Base-by-base conservation (phyloP, 2,888 invertebrate genomes). In the Protophormia terraenovae region DNA sequence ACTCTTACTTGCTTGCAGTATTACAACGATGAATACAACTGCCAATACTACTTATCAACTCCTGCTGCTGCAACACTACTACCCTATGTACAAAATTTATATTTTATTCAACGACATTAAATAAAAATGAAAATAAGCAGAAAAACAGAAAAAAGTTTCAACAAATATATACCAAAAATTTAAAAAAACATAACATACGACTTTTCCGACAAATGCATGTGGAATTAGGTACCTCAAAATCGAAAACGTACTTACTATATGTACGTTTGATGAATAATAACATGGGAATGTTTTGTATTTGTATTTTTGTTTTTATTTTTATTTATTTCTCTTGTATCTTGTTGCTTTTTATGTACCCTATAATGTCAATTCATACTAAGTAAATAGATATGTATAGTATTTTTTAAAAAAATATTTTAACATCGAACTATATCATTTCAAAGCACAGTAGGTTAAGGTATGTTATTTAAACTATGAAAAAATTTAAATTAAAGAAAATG, bases 191-290 rank as follows among this genome's bases (percentile, higher is more conserved):
- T 50, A 58, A 66, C 19, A 50, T 45, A 73, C 32, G 41, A 78
- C 66, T 78, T 62, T 67, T 73, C 47, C 62, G 53, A 62, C 45
- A 75, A 35, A 58, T 72, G 41, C 72, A 69, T 55, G 66, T 84
- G 53, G 47, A 69, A 81, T n/a, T n/a, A n/a, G n/a, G 67, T 81
- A 27, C 58, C 64, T 71, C 47, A 64, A 71, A n/a, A 76, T 60
- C 29, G n/a, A 66, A 71, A 71, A 66, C n/a, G 27, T 69, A 53
- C 19, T 69, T 69, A 66, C 27, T 53, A 12, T 6, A 22, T 7
- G 32, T 67, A 71, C 75, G 60, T 80, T 76, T 47, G 71, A 72
- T 80, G 84, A 84, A 84, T 84, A 84, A 50, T 16, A 62, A 62
- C 32, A 62, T 62, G 32, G 50, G 32, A 73, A 58, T 73, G 41